Evolutionary conservation across 2,888 invertebrate species (phyloP).

Genomic region (Drepana falcataria): DNA sequence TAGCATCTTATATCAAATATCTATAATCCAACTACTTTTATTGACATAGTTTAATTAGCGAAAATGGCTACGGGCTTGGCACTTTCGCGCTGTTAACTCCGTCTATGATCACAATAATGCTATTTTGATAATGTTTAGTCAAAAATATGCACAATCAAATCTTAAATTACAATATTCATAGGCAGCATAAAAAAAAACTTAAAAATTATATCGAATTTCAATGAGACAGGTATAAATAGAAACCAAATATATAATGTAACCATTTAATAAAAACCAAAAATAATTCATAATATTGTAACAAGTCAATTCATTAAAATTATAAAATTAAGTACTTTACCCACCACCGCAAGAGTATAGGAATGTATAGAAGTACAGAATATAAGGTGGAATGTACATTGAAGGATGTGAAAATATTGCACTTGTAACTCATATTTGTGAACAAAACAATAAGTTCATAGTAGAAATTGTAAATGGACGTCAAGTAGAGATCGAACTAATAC

Average conservation of each 20-base stretch:
- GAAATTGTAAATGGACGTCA: constrained; percentile 14
- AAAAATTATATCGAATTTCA: constrained; percentile 14
- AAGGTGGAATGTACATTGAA: constrained; percentile 1
- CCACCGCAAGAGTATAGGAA: constrained; percentile 45
- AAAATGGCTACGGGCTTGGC: constrained; percentile 49
- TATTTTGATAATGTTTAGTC: constrained; percentile 13
- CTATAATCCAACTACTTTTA: constrained; percentile 41
- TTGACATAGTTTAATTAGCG: constrained; percentile 61
- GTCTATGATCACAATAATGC: constrained; percentile 21
- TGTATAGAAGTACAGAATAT: constrained; percentile 14
- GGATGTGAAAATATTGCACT: constrained; percentile 14
- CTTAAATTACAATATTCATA: constrained; percentile 2
- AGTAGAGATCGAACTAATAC: constrained; percentile 10
- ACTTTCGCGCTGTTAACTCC: constrained; percentile 39
- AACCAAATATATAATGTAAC: constrained; percentile 52
- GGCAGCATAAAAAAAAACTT: constrained; percentile 8
- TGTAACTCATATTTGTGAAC: neutral
- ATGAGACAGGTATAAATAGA: constrained; percentile 37
- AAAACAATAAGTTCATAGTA: neutral
- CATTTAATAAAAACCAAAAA: constrained; percentile 71
- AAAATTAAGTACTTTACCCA: constrained; percentile 51
- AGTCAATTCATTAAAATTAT: constrained; percentile 43
- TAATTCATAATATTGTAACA: constrained; percentile 36
- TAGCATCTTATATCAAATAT: constrained; percentile 4
- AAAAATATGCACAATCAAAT: neutral